Base-by-base conservation (phyloP, 2,888 invertebrate genomes). In the Polietes domitor region DNA sequence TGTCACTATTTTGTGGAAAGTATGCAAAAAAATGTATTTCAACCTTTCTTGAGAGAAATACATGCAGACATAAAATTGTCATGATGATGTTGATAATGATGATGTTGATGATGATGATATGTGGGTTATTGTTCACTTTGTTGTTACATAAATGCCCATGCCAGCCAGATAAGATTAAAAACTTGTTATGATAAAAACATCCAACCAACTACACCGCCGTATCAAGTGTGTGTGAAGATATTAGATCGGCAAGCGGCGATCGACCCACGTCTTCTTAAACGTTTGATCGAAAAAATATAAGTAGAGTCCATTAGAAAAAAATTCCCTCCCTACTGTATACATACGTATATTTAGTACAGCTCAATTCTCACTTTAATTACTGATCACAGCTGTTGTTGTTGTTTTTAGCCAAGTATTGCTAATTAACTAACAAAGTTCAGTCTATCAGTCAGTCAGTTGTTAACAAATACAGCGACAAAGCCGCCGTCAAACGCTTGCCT, bases 131-230 rank as follows among this genome's bases (percentile, higher is more conserved):
- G 58, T 24, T 19, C 26, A 26, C 24, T 58, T 58, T 58, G 26
- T 19, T 58, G 15, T 7, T 58, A 58, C 58, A 58, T 58, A 24
- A 24, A 58, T 24, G 58, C 26, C 12, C 24, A n/a, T n/a, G n/a
- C n/a, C 10, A 19, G 6, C 58, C 2, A 58, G 58, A 58, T 58
- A 58, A 58, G 58, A 58, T 58, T 58, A 15, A 15, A 58, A 58
- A 58, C 58, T 24, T 26, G 58, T 58, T 58, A 58, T 12, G 58
- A 58, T 58, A 58, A 58, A 58, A 26, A 58, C 53, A 24, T 26
- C 10, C 26, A 53, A 6, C 10, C 2, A 21, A 21, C 21, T 15
- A 58, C 58, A 58, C 26, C 37, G n/a, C n/a, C n/a, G n/a, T n/a
- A 37, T 37, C 37, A 37, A 12, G 4, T 37, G 37, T n/a, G n/a